A percentile compares a stretch with the other conserved stretches of the same genome.
Evolutionary conservation across 2,113 vertebrate genomes (phyloP).

Genomic region (Alligator sinensis): DNA sequence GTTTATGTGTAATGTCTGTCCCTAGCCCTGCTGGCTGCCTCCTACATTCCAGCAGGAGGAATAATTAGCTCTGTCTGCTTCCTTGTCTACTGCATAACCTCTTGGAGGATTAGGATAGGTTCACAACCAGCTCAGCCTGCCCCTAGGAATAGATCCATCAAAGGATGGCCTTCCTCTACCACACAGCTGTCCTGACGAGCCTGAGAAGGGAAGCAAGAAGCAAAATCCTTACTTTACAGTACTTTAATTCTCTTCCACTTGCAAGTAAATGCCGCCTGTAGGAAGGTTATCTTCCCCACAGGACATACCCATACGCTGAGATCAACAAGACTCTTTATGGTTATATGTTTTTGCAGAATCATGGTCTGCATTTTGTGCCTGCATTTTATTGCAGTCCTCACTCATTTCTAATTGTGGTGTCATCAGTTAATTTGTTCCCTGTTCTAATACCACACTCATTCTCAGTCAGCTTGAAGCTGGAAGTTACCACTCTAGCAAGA

Average conservation of each 20-base stretch:
- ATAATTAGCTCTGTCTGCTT: not conserved
- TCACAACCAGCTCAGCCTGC: accelerated
- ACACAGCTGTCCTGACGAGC: not conserved
- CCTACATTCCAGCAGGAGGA: not conserved
- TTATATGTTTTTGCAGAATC: not conserved
- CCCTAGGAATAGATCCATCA: not conserved
- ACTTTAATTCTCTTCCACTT: no score
- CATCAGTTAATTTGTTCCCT: conserved; percentile 2
- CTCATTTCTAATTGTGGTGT: not conserved
- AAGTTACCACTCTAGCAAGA: not conserved
- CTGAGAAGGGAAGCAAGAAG: accelerated
- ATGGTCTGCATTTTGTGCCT: conserved; percentile 43
- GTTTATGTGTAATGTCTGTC: no score
- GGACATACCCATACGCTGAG: conserved; percentile 24
- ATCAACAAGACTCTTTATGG: conserved; percentile 19
- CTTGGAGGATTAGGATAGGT: accelerated
- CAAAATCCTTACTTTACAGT: no score
- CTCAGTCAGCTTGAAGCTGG: not conserved
- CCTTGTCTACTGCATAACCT: not conserved
- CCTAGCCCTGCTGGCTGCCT: accelerated
- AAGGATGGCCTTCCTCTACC: not conserved
- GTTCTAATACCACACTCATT: not conserved
- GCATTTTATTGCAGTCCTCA: not conserved
- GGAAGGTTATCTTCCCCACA: not conserved
- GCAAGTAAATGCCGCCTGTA: no score